Conservation (phyloP, 2,888 invertebrate species). For the Drosophila neotestacea region DNA sequence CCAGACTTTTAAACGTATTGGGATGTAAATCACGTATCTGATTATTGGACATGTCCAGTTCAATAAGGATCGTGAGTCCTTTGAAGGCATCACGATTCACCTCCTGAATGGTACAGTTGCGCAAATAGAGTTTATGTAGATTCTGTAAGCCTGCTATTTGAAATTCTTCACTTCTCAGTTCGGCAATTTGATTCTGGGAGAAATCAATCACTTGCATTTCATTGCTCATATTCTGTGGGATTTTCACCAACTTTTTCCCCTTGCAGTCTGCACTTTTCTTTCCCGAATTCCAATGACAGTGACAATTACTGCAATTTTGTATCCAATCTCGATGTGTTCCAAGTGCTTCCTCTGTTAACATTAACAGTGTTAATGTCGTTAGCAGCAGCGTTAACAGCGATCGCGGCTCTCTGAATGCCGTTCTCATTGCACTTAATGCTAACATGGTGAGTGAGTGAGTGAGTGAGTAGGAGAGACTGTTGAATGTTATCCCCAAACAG, state of each 20-base stretch:
- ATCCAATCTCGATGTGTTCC: constrained; percentile 82
- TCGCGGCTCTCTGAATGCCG: constrained; percentile 2
- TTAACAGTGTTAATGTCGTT: constrained; percentile 30
- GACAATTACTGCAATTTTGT: constrained; percentile 87
- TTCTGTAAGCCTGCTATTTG: constrained; percentile 90
- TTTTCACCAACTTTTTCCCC: constrained; percentile 88
- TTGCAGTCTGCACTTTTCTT: constrained; percentile 94
- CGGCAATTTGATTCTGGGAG: constrained; percentile 89
- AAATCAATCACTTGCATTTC: constrained; percentile 91
- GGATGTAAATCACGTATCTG: constrained; percentile 88
- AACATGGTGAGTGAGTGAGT: not conserved
- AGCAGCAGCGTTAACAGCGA: constrained; percentile 23
- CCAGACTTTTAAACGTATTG: constrained; percentile 90
- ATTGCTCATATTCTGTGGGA: constrained; percentile 90
- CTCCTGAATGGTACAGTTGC: constrained; percentile 90
- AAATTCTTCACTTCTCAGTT: constrained; percentile 89
- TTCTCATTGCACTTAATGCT: not conserved
- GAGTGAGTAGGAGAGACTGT: not conserved
- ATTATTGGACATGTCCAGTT: constrained; percentile 93
- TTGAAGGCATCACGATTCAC: constrained; percentile 92
- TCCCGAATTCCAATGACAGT: constrained; percentile 94
- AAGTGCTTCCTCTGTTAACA: constrained; percentile 48
- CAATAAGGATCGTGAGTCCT: constrained; percentile 91
- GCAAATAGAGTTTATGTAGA: constrained; percentile 92
- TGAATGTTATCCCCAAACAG: constrained; percentile 1